Evolutionary conservation across 2,888 invertebrate genomes (phyloP).

Genomic region (Parasteatoda lunata): DNA sequence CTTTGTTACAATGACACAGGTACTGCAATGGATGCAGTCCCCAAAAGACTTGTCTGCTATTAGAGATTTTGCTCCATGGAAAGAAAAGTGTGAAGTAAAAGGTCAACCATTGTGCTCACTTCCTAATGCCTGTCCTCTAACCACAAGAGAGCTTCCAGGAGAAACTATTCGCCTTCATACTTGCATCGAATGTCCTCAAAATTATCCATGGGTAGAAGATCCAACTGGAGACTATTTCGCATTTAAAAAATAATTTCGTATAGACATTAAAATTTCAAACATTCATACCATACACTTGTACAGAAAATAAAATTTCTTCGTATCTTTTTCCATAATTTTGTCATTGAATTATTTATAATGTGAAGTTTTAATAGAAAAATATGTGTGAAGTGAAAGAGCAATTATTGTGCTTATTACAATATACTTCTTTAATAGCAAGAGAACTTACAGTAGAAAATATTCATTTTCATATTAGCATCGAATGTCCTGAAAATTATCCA

Average conservation of each 20-base stretch:
- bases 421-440: too few species aligned
- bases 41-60: constrained; percentile 90
- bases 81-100: constrained; percentile 94
- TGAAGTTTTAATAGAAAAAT: too few species aligned
- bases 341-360: background rate
- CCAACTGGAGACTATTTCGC: constrained; percentile 85
- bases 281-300: constrained; percentile 55
- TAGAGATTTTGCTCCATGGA: constrained; percentile 95
- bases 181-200: constrained; percentile 96
- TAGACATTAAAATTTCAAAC: constrained; percentile 50
- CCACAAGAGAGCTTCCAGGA: constrained; percentile 88
- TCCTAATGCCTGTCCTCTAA: constrained; percentile 92
- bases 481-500: too few species aligned
- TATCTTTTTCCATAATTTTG: constrained; percentile 7
- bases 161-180: constrained; percentile 94
- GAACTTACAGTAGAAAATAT: too few species aligned
- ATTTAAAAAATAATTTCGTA: constrained; percentile 62
- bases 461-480: too few species aligned
- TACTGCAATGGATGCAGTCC: constrained; percentile 97
- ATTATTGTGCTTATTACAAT: too few species aligned
- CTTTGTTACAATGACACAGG: constrained; percentile 91
- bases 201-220: constrained; percentile 95
- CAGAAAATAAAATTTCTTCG: constrained; percentile 63
- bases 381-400: too few species aligned
- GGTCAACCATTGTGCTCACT: constrained; percentile 94